Evolutionary conservation across 53 echinoderm and acorn worm genomes (phyloP).

Genomic region (Stichopus horrens): DNA sequence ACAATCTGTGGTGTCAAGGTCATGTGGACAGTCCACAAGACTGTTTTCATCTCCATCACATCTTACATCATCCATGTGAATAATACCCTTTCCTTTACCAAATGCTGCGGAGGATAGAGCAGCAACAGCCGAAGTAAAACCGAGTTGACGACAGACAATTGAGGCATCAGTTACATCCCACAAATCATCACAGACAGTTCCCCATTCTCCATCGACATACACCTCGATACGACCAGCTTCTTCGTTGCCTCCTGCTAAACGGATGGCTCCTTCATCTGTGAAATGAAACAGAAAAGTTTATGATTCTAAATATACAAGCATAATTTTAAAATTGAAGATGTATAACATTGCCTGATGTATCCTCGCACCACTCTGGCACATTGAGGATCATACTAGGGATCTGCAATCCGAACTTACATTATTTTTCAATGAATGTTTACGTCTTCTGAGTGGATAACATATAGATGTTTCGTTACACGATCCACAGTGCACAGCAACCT

Average conservation of each 20-base stretch:
- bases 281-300: no score
- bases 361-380: no score
- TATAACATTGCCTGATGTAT: no score
- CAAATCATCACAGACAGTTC: constrained; percentile 44
- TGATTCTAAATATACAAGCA: no score
- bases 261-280: not conserved
- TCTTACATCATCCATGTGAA: not conserved
- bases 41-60: constrained; percentile 7
- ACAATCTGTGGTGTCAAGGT: not conserved
- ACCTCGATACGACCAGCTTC: constrained; percentile 13
- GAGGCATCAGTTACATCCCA: constrained; percentile 4
- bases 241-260: not conserved
- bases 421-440: no score
- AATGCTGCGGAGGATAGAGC: not conserved
- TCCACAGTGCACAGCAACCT: no score
- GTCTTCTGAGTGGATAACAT: no score
- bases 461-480: no score
- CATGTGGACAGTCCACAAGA: not conserved
- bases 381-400: no score
- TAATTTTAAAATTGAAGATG: no score
- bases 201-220: constrained; percentile 13
- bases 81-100: constrained; percentile 15
- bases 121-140: not conserved
- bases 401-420: no score
- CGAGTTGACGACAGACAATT: constrained; percentile 27